Conservation (phyloP, 2,797 vertebrate genomes). For the Hoplostethus mediterraneus region DNA sequence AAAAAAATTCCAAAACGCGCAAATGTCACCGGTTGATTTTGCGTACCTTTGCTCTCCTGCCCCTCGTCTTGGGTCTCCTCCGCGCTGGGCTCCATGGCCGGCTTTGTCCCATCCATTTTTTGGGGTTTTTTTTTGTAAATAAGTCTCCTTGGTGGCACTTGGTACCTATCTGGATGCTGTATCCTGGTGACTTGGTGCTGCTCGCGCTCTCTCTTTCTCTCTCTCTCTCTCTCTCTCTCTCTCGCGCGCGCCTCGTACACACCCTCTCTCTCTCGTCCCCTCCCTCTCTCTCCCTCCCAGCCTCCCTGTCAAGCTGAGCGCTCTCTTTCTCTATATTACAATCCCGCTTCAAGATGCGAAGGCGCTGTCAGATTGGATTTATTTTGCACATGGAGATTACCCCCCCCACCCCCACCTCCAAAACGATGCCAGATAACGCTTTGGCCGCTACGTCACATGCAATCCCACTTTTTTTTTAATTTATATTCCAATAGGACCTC, state of each 20-base stretch:
- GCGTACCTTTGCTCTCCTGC: slow-evolving; percentile 97
- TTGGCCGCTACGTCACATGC: slow-evolving; percentile 77
- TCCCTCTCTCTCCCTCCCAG: slow-evolving; percentile 10
- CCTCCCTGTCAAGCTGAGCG: slow-evolving; percentile 6
- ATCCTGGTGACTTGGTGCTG: slow-evolving; percentile 79
- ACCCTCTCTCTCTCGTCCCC: slow-evolving; percentile 31
- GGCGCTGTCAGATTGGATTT: slow-evolving; percentile 87
- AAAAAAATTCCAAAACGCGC: slow-evolving; percentile 35
- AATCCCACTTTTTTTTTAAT: slow-evolving; percentile 58
- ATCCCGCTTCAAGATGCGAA: slow-evolving; percentile 83
- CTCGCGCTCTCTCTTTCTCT: slow-evolving; percentile 80
- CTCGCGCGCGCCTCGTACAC: slow-evolving; percentile 14
- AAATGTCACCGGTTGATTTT: slow-evolving; percentile 22
- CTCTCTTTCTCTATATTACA: slow-evolving; percentile 53
- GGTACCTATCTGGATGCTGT: slow-evolving; percentile 64
- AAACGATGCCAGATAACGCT: slow-evolving; percentile 80
- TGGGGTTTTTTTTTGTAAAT: slow-evolving; percentile 80
- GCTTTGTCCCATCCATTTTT: slow-evolving; percentile 96
- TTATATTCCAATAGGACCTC: not conserved
- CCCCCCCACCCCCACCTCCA: slow-evolving; percentile 35
- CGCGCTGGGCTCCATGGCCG: slow-evolving; percentile 95
- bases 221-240: slow-evolving; percentile 73
- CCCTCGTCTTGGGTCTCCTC: slow-evolving; percentile 96
- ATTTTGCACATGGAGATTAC: slow-evolving; percentile 83
- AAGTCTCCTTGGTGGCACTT: slow-evolving; percentile 80